Conservation (phyloP, 2,888 invertebrate species). For the Blastobasis lacticolella region DNA sequence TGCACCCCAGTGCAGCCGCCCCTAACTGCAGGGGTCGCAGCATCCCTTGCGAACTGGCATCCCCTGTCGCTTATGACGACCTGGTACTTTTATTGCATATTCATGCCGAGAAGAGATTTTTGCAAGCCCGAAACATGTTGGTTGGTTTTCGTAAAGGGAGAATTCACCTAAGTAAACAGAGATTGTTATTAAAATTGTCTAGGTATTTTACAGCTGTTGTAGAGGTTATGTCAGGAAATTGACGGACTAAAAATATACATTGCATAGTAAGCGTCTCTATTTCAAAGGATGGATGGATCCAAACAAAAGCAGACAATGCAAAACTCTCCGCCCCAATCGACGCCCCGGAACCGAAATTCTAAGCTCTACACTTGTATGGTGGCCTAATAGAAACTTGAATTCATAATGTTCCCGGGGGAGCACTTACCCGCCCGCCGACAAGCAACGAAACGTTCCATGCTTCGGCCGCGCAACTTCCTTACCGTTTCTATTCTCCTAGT, state of each 20-base stretch:
- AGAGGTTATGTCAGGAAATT: too few species aligned
- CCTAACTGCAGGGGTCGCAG: slow-evolving; percentile 54
- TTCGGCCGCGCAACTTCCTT: slow-evolving; percentile 7
- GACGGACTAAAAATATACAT: too few species aligned
- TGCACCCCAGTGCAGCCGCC: slow-evolving; percentile 20
- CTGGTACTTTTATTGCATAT: slow-evolving; percentile 72
- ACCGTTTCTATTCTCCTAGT: slow-evolving; percentile 32
- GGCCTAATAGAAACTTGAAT: slow-evolving; percentile 45
- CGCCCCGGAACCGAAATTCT: neutral
- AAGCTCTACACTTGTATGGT: slow-evolving; percentile 24
- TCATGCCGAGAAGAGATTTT: slow-evolving; percentile 51
- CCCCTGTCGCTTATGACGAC: slow-evolving; percentile 40
- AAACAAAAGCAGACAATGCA: too few species aligned
- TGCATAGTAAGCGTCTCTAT: too few species aligned
- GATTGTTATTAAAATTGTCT: too few species aligned
- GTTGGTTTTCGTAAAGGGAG: too few species aligned
- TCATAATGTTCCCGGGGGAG: slow-evolving; percentile 39
- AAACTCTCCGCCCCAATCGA: too few species aligned
- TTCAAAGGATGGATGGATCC: too few species aligned
- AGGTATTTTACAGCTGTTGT: too few species aligned
- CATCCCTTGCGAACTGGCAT: slow-evolving; percentile 59
- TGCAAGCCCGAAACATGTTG: slow-evolving; percentile 28
- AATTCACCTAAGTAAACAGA: too few species aligned
- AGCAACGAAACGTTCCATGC: neutral
- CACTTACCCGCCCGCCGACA: slow-evolving; percentile 15